These are phyloP conservation scores for Pteropus rufus DNA, from an alignment of 2,797 vertebrate species.

Conservation along the genomic window DNA sequence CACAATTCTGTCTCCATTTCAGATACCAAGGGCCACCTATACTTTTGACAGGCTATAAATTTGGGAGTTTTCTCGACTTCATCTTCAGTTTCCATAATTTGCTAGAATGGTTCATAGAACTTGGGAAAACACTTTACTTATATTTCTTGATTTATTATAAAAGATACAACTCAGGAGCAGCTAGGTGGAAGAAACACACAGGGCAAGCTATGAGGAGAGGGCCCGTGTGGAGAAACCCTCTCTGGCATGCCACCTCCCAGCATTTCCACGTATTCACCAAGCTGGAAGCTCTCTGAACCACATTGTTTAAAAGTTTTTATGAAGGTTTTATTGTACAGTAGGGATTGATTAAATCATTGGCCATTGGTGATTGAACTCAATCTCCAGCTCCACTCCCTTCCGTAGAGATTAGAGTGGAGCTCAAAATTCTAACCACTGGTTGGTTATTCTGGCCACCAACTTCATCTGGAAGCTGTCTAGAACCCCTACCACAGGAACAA, in stretches of 20 bases:
- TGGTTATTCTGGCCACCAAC: not conserved
- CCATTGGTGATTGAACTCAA: no score
- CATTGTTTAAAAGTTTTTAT: not conserved
- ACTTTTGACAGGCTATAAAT: not conserved
- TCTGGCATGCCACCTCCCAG: not conserved
- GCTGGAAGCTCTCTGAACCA: not conserved
- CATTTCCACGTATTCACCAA: not conserved
- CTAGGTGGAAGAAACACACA: not conserved
- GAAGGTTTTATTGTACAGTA: not conserved
- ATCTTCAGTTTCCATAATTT: not conserved
- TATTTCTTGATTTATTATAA: not conserved
- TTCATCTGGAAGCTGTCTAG: not conserved
- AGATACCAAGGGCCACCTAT: not conserved
- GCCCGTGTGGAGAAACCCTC: accelerated
- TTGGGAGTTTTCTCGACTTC: not conserved
- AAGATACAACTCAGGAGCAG: not conserved
- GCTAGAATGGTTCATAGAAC: not conserved
- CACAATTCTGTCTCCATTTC: not conserved
- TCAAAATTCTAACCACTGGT: not conserved
- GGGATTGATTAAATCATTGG: not conserved
- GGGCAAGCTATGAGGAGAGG: no score
- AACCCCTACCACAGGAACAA: accelerated
- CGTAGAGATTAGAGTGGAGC: not conserved
- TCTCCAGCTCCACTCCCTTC: not conserved
- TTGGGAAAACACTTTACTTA: not conserved